These are phyloP conservation scores for Climacteris rufus DNA, from an alignment of 2,113 vertebrate genomes.

Conservation along the genomic window DNA sequence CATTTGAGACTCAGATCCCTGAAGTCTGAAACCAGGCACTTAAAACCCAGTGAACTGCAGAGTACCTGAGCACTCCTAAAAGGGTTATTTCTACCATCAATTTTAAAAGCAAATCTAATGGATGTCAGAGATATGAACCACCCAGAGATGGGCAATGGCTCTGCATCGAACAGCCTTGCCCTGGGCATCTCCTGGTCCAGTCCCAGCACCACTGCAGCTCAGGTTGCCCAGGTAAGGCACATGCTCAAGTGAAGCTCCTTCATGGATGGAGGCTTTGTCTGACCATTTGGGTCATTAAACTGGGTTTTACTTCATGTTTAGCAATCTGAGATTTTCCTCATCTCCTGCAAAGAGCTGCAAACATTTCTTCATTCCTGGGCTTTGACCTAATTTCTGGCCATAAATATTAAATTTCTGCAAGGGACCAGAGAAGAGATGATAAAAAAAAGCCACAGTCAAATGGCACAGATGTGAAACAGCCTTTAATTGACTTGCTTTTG, in stretches of 20 bases:
- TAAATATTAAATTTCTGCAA: conserved; percentile 24
- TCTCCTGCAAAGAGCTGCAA: background rate
- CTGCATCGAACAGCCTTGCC: fast-evolving
- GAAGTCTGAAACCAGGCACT: background rate
- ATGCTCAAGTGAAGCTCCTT: fast-evolving
- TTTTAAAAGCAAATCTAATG: background rate
- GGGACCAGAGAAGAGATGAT: background rate
- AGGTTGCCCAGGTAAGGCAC: background rate
- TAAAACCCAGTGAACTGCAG: background rate
- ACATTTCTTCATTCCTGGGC: background rate
- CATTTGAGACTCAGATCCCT: background rate
- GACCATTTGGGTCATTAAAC: background rate
- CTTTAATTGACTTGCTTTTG: conserved; percentile 58
- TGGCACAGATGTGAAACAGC: conserved; percentile 9
- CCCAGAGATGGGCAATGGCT: background rate
- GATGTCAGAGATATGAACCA: background rate
- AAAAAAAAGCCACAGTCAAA: conserved; percentile 3
- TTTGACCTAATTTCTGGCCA: conserved; percentile 35
- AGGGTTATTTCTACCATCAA: background rate
- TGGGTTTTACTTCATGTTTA: background rate
- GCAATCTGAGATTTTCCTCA: background rate
- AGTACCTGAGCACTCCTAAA: background rate
- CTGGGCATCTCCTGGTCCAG: background rate
- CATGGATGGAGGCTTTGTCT: background rate
- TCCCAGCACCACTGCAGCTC: background rate